These are phyloP conservation scores for Orientallactaga bullata DNA, from an alignment of 2,113 vertebrate species.

Conservation along the genomic window DNA sequence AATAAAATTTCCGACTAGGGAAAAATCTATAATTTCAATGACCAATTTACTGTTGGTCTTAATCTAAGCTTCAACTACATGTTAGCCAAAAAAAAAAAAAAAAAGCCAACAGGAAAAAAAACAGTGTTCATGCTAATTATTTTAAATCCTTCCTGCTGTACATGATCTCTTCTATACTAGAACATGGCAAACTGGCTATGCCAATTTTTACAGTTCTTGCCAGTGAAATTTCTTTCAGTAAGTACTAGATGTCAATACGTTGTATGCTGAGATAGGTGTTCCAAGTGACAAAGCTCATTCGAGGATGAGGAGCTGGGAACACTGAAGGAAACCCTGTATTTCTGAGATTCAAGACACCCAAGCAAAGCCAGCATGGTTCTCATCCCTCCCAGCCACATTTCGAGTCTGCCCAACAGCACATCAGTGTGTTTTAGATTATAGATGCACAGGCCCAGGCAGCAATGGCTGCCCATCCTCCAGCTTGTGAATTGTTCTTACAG, in stretches of 20 bases:
- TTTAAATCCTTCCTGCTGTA: constrained; percentile 45
- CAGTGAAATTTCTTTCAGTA: constrained; percentile 44
- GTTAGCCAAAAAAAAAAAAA: constrained; percentile 7
- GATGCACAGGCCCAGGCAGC: neutral
- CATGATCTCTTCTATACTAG: neutral
- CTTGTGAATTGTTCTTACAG: neutral
- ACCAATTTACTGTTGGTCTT: constrained; percentile 48
- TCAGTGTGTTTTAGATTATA: neutral
- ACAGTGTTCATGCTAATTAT: neutral
- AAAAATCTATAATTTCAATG: constrained; percentile 15
- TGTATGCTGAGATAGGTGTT: neutral
- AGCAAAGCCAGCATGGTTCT: neutral
- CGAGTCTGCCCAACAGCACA: neutral
- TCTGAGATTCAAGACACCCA: neutral
- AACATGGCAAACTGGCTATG: neutral
- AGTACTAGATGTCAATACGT: constrained; percentile 3
- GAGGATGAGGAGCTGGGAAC: neutral
- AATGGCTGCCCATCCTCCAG: neutral
- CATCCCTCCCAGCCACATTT: neutral
- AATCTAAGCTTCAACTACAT: neutral
- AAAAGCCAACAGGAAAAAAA: too few species aligned
- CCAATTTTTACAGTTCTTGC: constrained; percentile 36
- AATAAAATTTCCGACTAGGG: constrained; percentile 45
- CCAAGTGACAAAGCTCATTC: neutral
- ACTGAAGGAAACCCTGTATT: neutral